phyloP scores from a whole-genome alignment of 2,888 invertebrate genomes.

The Diploptera punctata region DNA sequence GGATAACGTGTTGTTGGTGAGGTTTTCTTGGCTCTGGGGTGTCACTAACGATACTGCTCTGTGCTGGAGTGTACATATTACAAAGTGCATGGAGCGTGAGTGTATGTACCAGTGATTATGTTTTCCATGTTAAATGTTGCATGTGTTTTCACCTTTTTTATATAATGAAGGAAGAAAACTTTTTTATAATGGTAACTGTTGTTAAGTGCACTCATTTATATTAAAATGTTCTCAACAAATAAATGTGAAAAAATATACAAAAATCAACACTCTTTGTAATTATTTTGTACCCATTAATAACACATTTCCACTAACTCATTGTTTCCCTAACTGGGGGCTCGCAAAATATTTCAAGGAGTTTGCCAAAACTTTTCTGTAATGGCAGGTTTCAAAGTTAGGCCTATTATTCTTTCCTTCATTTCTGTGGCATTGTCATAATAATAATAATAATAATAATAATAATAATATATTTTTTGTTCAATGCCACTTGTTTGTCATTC shows the following conservation, averaged over 20 bases:
- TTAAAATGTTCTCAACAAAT: neutral
- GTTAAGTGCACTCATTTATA: slow-evolving; percentile 20
- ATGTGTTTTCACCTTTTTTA: slow-evolving; percentile 25
- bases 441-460: too few species aligned
- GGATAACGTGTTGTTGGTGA: neutral
- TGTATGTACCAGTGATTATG: neutral
- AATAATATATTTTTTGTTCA: too few species aligned
- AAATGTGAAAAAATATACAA: neutral
- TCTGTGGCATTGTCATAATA: too few species aligned
- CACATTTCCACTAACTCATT: too few species aligned
- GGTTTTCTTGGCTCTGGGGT: slow-evolving; percentile 23
- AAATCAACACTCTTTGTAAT: too few species aligned
- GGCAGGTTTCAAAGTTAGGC: too few species aligned
- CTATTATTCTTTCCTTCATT: too few species aligned
- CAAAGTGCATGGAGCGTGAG: neutral
- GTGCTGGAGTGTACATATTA: neutral
- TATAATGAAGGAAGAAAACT: slow-evolving; percentile 20
- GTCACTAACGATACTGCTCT: neutral
- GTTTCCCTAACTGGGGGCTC: too few species aligned
- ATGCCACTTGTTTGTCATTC: too few species aligned
- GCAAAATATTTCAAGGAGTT: too few species aligned
- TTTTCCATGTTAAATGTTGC: slow-evolving; percentile 14
- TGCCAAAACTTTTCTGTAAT: too few species aligned
- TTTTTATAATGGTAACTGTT: slow-evolving; percentile 29
- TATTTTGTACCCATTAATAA: too few species aligned